A percentile compares a stretch with the other conserved stretches of the same genome.
These are phyloP conservation scores for Onthophagus sagittarius DNA, from an alignment of 2,888 invertebrate genomes.

Conservation along the genomic window DNA sequence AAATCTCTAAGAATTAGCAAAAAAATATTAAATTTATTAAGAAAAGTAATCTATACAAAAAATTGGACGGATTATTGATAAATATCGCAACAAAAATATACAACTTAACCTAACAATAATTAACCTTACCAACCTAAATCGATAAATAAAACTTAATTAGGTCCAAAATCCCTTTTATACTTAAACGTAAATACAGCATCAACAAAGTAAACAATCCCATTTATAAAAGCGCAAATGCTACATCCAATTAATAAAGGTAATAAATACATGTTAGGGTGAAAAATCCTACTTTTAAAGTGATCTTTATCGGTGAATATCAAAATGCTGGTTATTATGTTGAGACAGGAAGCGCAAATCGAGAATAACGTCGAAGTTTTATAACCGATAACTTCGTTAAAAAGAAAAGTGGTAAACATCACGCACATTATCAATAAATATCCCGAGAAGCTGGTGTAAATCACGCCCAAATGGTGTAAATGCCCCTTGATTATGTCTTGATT, in stretches of 20 bases:
- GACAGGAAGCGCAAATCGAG: constrained; percentile 57
- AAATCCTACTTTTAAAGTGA: constrained; percentile 48
- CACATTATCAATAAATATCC: constrained; percentile 64
- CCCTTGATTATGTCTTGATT: constrained; percentile 53
- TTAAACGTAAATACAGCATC: constrained; percentile 60
- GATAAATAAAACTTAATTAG: constrained; percentile 6
- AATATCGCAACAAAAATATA: not conserved
- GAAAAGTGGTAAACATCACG: constrained; percentile 57
- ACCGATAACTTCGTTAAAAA: constrained; percentile 60
- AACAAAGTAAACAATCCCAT: constrained; percentile 57
- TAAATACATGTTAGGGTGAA: constrained; percentile 59
- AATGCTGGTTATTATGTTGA: constrained; percentile 63
- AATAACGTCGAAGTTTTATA: constrained; percentile 63
- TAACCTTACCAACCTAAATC: not conserved
- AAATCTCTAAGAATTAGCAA: too few species aligned
- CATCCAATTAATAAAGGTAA: constrained; percentile 65
- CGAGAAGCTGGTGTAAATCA: constrained; percentile 64
- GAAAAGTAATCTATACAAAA: not conserved
- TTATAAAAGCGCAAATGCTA: constrained; percentile 60
- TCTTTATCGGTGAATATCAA: constrained; percentile 55
- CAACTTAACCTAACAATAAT: not conserved
- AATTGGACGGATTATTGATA: constrained; percentile 1
- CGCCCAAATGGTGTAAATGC: constrained; percentile 58
- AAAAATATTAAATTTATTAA: not conserved
- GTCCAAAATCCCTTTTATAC: constrained; percentile 21